phyloP scores from a whole-genome alignment of 2,888 invertebrate species.

The Patella caerulea region DNA sequence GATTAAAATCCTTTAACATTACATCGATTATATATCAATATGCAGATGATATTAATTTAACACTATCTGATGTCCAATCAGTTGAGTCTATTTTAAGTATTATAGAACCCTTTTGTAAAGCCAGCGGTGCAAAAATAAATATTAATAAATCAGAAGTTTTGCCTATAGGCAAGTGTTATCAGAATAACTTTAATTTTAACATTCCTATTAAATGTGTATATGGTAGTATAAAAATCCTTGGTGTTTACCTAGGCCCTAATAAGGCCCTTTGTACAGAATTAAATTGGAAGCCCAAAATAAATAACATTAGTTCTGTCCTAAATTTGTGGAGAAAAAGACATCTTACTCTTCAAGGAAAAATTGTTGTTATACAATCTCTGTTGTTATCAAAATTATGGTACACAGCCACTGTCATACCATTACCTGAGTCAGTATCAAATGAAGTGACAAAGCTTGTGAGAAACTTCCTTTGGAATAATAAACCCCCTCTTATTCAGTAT shows the following conservation, averaged over 20 bases:
- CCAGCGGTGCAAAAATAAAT: background rate
- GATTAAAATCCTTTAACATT: background rate
- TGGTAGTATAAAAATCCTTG: background rate
- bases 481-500: conserved; percentile 6
- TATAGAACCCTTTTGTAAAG: conserved; percentile 4
- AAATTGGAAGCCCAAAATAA: conserved; percentile 1
- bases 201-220: background rate
- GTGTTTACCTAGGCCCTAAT: conserved; percentile 2
- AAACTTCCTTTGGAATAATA: background rate
- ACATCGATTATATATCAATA: background rate
- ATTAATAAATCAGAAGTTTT: background rate
- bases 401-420: background rate
- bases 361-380: background rate
- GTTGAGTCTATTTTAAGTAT: background rate
- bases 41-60: background rate
- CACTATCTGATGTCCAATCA: background rate
- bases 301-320: background rate
- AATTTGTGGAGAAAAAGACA: background rate
- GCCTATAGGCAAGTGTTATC: background rate
- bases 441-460: background rate
- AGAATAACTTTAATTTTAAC: background rate
- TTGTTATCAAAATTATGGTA: background rate
- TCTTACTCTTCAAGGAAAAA: background rate
- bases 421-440: background rate
- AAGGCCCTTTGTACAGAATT: background rate